A percentile compares a stretch with the other conserved stretches of the same genome.
These are phyloP conservation scores for Sebastes minor DNA, from an alignment of 2,797 vertebrate species.

Conservation along the genomic window DNA sequence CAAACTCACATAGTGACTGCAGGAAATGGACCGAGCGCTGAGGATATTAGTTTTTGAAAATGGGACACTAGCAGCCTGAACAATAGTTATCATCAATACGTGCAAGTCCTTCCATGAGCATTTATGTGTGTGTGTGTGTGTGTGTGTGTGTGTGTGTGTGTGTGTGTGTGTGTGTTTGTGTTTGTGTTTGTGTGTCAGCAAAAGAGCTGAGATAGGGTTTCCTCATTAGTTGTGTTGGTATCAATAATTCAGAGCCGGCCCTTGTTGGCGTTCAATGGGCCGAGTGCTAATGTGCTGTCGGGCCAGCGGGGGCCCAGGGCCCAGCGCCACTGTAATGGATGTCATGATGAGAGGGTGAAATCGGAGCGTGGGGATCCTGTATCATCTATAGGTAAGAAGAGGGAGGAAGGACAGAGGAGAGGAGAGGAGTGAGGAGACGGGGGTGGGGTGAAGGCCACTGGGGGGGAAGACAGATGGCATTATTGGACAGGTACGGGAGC, in stretches of 20 bases:
- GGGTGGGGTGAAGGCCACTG: conserved; percentile 21
- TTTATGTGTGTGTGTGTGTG: conserved; percentile 25
- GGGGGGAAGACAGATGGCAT: conserved; percentile 54
- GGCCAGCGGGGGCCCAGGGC: conserved; percentile 76
- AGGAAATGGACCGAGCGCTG: conserved; percentile 24
- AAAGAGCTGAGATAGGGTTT: conserved; percentile 79
- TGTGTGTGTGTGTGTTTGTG: conserved; percentile 14
- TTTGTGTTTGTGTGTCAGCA: conserved; percentile 69
- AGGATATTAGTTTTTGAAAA: conserved; percentile 51
- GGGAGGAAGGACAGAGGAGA: conserved; percentile 18
- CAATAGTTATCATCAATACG: conserved; percentile 37
- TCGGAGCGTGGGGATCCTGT: conserved; percentile 81
- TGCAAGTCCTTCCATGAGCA: conserved; percentile 24
- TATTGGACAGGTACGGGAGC: conserved; percentile 50
- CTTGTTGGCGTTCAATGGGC: conserved; percentile 88
- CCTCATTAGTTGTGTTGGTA: conserved; percentile 88
- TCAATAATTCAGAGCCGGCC: conserved; percentile 87
- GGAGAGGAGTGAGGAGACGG: conserved; percentile 15
- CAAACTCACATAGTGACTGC: not conserved
- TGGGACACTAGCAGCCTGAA: conserved; percentile 25
- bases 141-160: conserved; percentile 38
- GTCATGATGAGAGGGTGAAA: conserved; percentile 90
- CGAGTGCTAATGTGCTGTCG: conserved; percentile 89
- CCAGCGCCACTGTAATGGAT: conserved; percentile 87
- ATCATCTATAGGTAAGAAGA: conserved; percentile 67